These are phyloP conservation scores for Acipenser ruthenus DNA, from an alignment of 2,797 vertebrate genomes.

Conservation along the genomic window DNA sequence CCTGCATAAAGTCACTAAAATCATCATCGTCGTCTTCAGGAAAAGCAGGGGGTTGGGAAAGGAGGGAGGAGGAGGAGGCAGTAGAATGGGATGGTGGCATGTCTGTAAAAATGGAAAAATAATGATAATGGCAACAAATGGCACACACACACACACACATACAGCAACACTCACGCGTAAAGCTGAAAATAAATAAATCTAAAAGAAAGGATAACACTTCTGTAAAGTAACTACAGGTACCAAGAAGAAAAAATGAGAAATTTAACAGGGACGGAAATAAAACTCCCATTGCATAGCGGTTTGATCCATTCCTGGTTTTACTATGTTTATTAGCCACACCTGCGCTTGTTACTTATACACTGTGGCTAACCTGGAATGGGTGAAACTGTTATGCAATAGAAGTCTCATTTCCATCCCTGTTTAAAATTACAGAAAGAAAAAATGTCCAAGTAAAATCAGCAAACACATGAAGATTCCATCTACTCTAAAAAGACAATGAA, in stretches of 20 bases:
- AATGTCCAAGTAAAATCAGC: too few relatives aligned
- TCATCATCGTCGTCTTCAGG: slow-evolving; percentile 75
- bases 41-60: slow-evolving; percentile 67
- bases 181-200: neutral
- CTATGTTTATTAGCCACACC: too few relatives aligned
- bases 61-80: slow-evolving; percentile 60
- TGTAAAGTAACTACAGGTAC: slow-evolving; percentile 21
- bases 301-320: too few relatives aligned
- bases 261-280: too few relatives aligned
- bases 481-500: too few relatives aligned
- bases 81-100: slow-evolving; percentile 83
- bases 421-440: too few relatives aligned
- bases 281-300: too few relatives aligned
- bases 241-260: slow-evolving; percentile 27
- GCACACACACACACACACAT: slow-evolving; percentile 26
- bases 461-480: too few relatives aligned
- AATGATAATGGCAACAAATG: slow-evolving; percentile 48
- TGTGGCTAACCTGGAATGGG: too few relatives aligned
- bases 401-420: too few relatives aligned
- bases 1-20: slow-evolving; percentile 98
- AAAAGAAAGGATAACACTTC: slow-evolving; percentile 13
- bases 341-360: too few relatives aligned
- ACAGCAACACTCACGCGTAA: neutral
- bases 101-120: slow-evolving; percentile 91
- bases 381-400: too few relatives aligned